Conservation (phyloP, 2,888 invertebrate species). For the Euzophera pinguis region DNA sequence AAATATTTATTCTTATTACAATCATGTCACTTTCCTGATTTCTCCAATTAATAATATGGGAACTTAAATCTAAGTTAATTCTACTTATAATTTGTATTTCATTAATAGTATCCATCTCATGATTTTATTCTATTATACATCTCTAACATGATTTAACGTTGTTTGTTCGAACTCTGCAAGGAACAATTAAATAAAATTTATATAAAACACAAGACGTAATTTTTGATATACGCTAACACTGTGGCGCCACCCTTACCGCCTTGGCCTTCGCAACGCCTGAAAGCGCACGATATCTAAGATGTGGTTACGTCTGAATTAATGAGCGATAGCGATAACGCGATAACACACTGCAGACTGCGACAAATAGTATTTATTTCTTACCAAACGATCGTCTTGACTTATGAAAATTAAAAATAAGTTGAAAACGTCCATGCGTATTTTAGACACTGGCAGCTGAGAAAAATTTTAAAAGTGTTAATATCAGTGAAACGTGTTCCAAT, state of each 20-base stretch:
- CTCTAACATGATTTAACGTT: too few relatives aligned
- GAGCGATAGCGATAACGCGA: slow-evolving; percentile 13
- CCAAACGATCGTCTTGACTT: not conserved
- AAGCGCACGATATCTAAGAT: slow-evolving; percentile 9
- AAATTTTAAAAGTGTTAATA: not conserved
- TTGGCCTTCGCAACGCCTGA: slow-evolving; percentile 7
- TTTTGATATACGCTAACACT: not conserved
- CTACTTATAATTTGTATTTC: too few relatives aligned
- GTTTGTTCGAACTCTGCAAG: too few relatives aligned
- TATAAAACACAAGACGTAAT: too few relatives aligned
- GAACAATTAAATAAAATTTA: too few relatives aligned
- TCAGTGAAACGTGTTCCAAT: not conserved
- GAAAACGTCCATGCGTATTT: too few relatives aligned
- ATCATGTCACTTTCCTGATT: too few relatives aligned
- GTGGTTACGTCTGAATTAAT: slow-evolving; percentile 8
- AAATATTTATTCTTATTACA: too few relatives aligned
- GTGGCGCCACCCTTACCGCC: not conserved
- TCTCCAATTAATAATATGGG: too few relatives aligned
- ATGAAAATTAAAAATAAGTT: not conserved
- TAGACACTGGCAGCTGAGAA: not conserved
- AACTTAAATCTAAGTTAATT: too few relatives aligned
- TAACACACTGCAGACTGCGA: slow-evolving; percentile 19
- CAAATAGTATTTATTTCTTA: slow-evolving; percentile 1
- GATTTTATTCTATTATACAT: too few relatives aligned
- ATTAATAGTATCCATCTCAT: too few relatives aligned